These are phyloP conservation scores for Heterochromis multidens DNA, from an alignment of 2,113 vertebrate genomes.

Conservation along the genomic window DNA sequence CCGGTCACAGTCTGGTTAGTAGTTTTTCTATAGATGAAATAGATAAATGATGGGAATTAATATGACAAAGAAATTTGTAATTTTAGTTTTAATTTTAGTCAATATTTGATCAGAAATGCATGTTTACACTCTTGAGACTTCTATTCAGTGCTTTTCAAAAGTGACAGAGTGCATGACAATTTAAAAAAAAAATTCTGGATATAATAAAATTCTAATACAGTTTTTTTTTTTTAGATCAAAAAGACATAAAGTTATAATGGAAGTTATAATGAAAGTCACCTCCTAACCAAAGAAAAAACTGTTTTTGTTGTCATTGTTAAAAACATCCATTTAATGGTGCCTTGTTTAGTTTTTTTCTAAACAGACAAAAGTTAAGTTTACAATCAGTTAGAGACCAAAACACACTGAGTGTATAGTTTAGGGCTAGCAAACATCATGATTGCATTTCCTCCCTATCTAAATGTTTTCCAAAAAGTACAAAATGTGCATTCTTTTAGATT, in stretches of 20 bases:
- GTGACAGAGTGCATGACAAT: no score
- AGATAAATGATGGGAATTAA: no score
- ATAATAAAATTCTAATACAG: background rate
- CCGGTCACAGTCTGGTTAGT: background rate
- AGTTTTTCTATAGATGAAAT: no score
- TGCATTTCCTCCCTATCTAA: background rate
- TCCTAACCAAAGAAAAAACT: background rate
- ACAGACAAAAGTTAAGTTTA: background rate
- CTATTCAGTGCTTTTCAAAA: no score
- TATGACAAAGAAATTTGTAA: no score
- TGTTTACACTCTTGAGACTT: no score
- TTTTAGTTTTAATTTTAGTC: no score
- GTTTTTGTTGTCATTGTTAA: background rate
- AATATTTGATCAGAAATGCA: no score
- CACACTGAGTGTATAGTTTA: background rate
- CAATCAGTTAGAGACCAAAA: background rate
- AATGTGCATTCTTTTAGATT: background rate
- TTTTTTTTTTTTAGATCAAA: background rate
- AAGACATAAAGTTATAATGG: no score
- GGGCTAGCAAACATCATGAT: background rate
- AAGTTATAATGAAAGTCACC: background rate
- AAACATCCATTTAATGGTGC: background rate
- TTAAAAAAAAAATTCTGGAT: background rate
- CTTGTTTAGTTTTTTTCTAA: background rate
- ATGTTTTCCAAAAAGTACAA: background rate